Evolutionary conservation across 2,888 invertebrate species (phyloP).

Genomic region (Leucoma salicis): DNA sequence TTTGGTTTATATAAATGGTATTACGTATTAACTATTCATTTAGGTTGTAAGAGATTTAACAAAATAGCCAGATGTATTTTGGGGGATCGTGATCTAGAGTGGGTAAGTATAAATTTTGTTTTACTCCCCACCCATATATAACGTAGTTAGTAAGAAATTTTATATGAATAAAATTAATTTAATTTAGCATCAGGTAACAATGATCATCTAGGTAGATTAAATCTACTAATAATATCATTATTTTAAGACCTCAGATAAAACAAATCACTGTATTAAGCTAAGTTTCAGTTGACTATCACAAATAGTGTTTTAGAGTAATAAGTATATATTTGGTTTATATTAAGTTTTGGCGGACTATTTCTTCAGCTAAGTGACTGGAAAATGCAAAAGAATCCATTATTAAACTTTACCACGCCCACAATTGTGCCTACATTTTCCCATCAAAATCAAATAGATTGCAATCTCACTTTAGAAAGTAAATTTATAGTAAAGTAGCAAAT

Average conservation of each 20-base stretch:
- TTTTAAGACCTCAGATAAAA: conserved; percentile 52
- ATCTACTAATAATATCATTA: conserved; percentile 65
- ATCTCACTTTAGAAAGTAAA: too few relatives aligned
- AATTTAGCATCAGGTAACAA: conserved; percentile 43
- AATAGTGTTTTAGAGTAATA: conserved; percentile 37
- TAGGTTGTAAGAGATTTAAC: not conserved
- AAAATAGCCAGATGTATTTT: conserved; percentile 10
- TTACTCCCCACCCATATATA: conserved; percentile 54
- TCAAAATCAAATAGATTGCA: too few relatives aligned
- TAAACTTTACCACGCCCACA: too few relatives aligned
- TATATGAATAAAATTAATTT: conserved; percentile 49
- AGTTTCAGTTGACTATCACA: conserved; percentile 41
- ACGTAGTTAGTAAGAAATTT: conserved; percentile 52
- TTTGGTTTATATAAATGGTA: too few relatives aligned
- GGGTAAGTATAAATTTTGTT: conserved; percentile 60
- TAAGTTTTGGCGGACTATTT: conserved; percentile 15
- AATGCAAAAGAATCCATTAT: too few relatives aligned
- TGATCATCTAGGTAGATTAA: conserved; percentile 60
- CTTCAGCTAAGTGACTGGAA: not conserved
- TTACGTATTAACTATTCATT: too few relatives aligned
- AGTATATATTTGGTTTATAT: conserved; percentile 23
- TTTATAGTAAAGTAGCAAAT: too few relatives aligned
- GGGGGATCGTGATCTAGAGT: conserved; percentile 32
- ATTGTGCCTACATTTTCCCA: too few relatives aligned
- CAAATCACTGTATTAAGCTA: conserved; percentile 56